A percentile compares a stretch with the other conserved stretches of the same genome.
Evolutionary conservation across 2,113 vertebrate genomes (phyloP).

Genomic region (Odontophorus gujanensis): DNA sequence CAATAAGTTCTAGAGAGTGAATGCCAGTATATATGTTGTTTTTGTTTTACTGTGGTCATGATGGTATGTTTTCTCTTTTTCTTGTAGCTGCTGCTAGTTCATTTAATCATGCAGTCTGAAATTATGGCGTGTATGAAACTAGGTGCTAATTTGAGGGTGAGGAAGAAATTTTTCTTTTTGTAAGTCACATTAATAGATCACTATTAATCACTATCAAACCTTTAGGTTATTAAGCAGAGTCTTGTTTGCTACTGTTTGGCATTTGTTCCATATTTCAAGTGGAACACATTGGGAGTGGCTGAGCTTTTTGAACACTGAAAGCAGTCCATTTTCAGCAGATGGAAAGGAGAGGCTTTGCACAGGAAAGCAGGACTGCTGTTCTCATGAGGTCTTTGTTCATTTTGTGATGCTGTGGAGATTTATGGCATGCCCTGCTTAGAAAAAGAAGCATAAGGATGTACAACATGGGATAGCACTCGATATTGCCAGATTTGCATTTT

Average conservation of each 20-base stretch:
- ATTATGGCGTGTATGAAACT: not conserved
- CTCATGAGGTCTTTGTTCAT: not conserved
- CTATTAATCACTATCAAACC: not conserved
- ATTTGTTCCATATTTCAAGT: not conserved
- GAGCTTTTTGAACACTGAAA: not conserved
- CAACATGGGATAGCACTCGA: not conserved
- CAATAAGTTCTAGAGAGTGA: no score
- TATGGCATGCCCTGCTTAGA: not conserved
- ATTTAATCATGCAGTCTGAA: not conserved
- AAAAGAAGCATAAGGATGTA: not conserved
- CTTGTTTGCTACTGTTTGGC: not conserved
- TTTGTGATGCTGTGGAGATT: not conserved
- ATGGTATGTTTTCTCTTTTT: not conserved
- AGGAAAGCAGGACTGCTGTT: not conserved
- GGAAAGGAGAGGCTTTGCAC: not conserved
- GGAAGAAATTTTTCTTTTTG: not conserved
- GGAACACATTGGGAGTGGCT: accelerated
- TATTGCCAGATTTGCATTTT: not conserved
- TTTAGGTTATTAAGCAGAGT: not conserved
- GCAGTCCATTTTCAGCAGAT: not conserved
- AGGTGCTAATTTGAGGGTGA: not conserved
- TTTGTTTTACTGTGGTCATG: not conserved
- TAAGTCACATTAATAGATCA: not conserved
- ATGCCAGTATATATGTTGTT: not conserved
- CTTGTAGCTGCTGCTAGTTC: not conserved